A percentile compares a stretch with the other conserved stretches of the same genome.
Evolutionary conservation across 2,113 vertebrate species (phyloP).

Genomic region (Grammomys dolichurus): DNA sequence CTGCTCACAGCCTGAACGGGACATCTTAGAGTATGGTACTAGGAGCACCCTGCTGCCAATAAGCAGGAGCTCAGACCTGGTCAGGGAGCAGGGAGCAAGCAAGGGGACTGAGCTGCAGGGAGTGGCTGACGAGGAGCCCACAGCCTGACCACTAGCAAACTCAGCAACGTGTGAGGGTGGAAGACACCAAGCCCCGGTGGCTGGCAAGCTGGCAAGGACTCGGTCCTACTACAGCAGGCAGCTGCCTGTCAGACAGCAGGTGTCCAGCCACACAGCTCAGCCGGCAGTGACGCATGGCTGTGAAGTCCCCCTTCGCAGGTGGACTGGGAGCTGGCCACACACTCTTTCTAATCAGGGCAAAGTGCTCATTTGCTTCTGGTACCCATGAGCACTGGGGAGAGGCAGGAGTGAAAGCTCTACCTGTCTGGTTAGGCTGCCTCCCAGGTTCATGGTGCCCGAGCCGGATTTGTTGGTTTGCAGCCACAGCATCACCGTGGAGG

Average conservation of each 20-base stretch:
- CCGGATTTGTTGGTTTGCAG: constrained; percentile 98
- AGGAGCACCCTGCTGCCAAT: not conserved
- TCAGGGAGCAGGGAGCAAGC: not conserved
- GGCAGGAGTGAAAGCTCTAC: constrained; percentile 78
- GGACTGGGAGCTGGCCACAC: no score
- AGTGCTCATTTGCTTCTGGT: not conserved
- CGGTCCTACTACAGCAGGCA: not conserved
- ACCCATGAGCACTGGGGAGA: rapidly evolving
- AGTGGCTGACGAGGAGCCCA: not conserved
- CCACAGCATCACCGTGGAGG: constrained; percentile 99
- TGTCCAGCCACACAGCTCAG: rapidly evolving
- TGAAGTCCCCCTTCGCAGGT: not conserved
- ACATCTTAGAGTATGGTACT: not conserved
- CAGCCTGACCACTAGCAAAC: not conserved
- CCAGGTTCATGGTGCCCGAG: constrained; percentile 99
- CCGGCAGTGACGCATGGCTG: not conserved
- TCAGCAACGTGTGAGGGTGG: rapidly evolving
- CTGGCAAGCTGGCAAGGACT: no score
- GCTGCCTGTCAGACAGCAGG: rapidly evolving
- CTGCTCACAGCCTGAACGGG: not conserved
- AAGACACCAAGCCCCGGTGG: rapidly evolving
- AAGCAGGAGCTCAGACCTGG: not conserved
- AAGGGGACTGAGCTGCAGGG: not conserved
- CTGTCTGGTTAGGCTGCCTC: constrained; percentile 99
- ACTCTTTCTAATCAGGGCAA: not conserved